Base-by-base conservation (phyloP, 1,140 invertebrate species). In the Drosophila albomicans region DNA sequence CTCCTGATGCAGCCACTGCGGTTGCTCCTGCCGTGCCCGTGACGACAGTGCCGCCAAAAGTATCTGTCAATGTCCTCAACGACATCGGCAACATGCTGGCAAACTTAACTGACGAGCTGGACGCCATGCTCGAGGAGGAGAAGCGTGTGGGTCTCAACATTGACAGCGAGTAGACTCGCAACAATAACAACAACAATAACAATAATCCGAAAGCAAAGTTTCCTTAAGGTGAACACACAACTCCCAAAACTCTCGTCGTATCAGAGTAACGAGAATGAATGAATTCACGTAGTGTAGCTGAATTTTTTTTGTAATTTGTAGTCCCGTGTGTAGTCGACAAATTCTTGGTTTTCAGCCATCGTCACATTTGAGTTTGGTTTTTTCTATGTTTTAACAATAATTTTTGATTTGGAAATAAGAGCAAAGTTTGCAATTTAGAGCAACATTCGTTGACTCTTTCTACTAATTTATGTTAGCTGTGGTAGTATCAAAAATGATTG, bases 61-160 rank as follows among this genome's bases (percentile, higher is more conserved):
- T 97, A 78, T 96, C 96, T 5, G 96, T 95, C 3, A 97, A 99
- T 93, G 98, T 99, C 8, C 94, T 99, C 11, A 98, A 98, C 91
- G 98, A 99, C 92, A 99, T 99, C 81, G 98, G 98, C 8, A 98
- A 98, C 92, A 99, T 99, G 98, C 93, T 99, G 66, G 97, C 97
- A 58, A 98, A 98, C 93, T 94, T 99, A 10, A 98, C 97, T 1
- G 97, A 98, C 89, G 97, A 99, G 93, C 93, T 99, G 56, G 98
- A 98, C 93, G 97, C 97, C 69, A 98, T 99, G 97, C 93, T 99
- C 78, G 97, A 98, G 93, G 97, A 97, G 93, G 97, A 98, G 84
- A 97, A 97, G 93, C 94, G 96, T 57, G 96, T 96, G 93, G 96
- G 96, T 49, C 94, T 96, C 68, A 95, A 94, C 62, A 92, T 92